Evolutionary conservation across 2,888 invertebrate genomes (phyloP), one percentile per base, ranked within the genome.

Genomic region (Axea sp.): DNA sequence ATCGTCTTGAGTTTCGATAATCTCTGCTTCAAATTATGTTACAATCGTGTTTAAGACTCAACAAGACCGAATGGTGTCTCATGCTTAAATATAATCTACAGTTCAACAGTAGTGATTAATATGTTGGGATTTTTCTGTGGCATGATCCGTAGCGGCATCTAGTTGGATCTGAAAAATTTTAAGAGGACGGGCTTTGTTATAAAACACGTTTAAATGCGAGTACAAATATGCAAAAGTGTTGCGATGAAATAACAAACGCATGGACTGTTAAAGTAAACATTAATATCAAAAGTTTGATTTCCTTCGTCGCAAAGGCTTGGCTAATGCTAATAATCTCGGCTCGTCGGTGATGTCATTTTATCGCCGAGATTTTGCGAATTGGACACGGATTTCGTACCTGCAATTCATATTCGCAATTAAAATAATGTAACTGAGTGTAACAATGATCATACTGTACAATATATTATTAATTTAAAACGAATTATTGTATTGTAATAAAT

Each of bases 381-480:
- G 3, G 87, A 86, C 45, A 86, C 80, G 19, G 86, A 87, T 78
- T 87, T 87, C 41, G 84, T 82, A 79, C 85, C 87, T 87, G 71
- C 1, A 78, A 76, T 14, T 26, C 0, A 35, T 5, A 1, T n/a
- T n/a, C n/a, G n/a, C 19, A 19, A 3, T 19, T 3, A 19, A 19
- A 19, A 19, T 19, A n/a, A n/a, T n/a, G n/a, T n/a, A n/a, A n/a
- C n/a, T n/a, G n/a, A n/a, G n/a, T n/a, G n/a, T n/a, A n/a, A n/a
- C n/a, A n/a, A n/a, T n/a, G n/a, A n/a, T n/a, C n/a, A n/a, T n/a
- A n/a, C n/a, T n/a, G n/a, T 12, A 26, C 11, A 31, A 45, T 8
- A 8, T 55, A 19, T 19, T 4, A 15, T 26, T 53, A 1, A 33
- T 19, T 4, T 19, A 47, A 15, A n/a, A n/a, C n/a, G n/a, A n/a